phyloP scores from a whole-genome alignment of 1,140 invertebrate species.

The Calycopis cecrops region DNA sequence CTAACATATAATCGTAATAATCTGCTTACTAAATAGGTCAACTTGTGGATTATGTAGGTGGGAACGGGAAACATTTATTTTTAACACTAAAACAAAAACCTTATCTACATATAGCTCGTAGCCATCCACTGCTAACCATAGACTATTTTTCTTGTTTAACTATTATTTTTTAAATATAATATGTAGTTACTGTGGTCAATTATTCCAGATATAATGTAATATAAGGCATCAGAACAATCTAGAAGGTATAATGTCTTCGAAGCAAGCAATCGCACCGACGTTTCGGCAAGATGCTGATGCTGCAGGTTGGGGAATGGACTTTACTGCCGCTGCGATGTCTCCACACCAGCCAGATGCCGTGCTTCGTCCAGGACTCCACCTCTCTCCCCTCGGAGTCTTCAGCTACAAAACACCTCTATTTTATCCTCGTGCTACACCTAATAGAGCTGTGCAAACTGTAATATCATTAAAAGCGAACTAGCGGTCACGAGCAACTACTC shows the following conservation, averaged over 20 bases:
- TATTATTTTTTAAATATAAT: too few relatives aligned
- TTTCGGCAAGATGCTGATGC: constrained; percentile 33
- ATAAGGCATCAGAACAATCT: not conserved
- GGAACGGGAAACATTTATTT: too few relatives aligned
- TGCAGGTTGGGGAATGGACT: constrained; percentile 48
- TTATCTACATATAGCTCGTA: too few relatives aligned
- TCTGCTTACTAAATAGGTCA: too few relatives aligned
- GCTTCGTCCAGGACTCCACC: constrained; percentile 28
- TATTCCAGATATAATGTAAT: too few relatives aligned
- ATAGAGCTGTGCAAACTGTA: not conserved
- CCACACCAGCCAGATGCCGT: constrained; percentile 36
- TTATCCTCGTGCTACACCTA: constrained; percentile 24
- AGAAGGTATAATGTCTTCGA: constrained; percentile 20
- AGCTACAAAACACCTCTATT: constrained; percentile 49
- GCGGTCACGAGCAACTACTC: not conserved
- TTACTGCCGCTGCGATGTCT: constrained; percentile 31
- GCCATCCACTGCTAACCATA: too few relatives aligned
- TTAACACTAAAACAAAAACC: too few relatives aligned
- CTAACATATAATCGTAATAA: too few relatives aligned
- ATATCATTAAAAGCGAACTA: constrained; percentile 5
- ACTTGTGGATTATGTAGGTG: too few relatives aligned
- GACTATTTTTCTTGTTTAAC: too few relatives aligned
- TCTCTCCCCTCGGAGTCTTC: constrained; percentile 13
- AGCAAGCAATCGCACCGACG: constrained; percentile 38
- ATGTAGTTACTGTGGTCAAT: too few relatives aligned